phyloP scores from a whole-genome alignment of 2,797 vertebrate genomes.

The Pipistrellus pygmaeus region DNA sequence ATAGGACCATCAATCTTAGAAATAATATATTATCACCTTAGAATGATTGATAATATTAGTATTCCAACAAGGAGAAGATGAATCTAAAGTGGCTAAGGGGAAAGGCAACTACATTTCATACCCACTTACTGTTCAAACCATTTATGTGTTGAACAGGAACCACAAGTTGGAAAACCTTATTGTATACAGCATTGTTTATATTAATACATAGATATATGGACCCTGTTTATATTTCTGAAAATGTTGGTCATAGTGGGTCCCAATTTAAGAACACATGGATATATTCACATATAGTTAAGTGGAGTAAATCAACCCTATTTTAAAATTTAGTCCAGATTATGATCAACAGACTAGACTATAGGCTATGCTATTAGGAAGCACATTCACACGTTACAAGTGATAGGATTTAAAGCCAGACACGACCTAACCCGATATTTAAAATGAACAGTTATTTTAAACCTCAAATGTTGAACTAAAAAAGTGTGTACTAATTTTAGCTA shows the following conservation, averaged over 20 bases:
- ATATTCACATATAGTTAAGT: not conserved
- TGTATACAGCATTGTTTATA: not conserved
- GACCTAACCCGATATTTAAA: constrained; percentile 22
- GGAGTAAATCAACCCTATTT: not conserved
- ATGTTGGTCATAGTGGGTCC: not conserved
- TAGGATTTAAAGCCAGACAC: not conserved
- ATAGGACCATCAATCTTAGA: not conserved
- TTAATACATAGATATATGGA: not conserved
- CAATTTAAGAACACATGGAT: not conserved
- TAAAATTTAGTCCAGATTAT: not conserved
- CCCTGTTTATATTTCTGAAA: not conserved
- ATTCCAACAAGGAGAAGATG: constrained; percentile 18
- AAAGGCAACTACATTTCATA: not conserved
- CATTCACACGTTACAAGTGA: not conserved
- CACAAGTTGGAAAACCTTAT: constrained; percentile 35
- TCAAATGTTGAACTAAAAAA: constrained; percentile 42
- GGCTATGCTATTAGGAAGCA: not conserved
- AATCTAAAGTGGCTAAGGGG: not conserved
- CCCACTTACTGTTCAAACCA: not conserved
- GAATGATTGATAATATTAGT: constrained; percentile 6
- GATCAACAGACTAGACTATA: not conserved
- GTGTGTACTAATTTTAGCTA: not conserved
- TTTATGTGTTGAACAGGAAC: not conserved
- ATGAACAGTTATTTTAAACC: not conserved
- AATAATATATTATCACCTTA: not conserved